A percentile compares a stretch with the other conserved stretches of the same genome.
These are phyloP conservation scores for Drepana arcuata DNA, from an alignment of 1,140 invertebrate genomes.

Conservation along the genomic window DNA sequence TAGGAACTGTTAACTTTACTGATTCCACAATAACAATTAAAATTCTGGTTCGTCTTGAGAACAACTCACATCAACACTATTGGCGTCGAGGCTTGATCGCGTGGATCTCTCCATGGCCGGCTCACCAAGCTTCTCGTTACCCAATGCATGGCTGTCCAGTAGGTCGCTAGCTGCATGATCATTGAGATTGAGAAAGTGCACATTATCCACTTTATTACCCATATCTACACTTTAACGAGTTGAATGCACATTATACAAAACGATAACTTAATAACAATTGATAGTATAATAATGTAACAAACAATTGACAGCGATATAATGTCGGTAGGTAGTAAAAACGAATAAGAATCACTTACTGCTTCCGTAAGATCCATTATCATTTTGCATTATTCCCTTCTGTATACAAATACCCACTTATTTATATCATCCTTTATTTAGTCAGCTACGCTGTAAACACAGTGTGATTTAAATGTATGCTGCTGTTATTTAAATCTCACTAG, in stretches of 20 bases:
- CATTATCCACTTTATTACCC: constrained; percentile 56
- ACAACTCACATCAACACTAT: constrained; percentile 67
- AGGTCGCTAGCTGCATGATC: constrained; percentile 60
- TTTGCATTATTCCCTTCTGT: constrained; percentile 44
- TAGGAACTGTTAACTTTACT: not conserved
- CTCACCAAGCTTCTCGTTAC: constrained; percentile 44
- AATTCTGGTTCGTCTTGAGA: too few species aligned
- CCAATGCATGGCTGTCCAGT: constrained; percentile 61
- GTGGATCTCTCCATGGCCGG: constrained; percentile 53
- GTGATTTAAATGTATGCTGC: too few species aligned
- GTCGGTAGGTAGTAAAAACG: constrained; percentile 17
- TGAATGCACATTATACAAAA: constrained; percentile 40
- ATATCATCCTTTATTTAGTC: too few species aligned
- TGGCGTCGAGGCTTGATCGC: constrained; percentile 53
- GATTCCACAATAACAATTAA: constrained; percentile 1
- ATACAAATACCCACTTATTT: too few species aligned
- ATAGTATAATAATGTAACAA: constrained; percentile 14
- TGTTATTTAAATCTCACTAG: too few species aligned
- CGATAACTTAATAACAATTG: constrained; percentile 42
- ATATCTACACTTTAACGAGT: constrained; percentile 55
- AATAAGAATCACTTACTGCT: constrained; percentile 42
- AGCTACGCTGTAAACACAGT: too few species aligned
- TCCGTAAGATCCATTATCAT: constrained; percentile 50
- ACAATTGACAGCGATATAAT: constrained; percentile 24
- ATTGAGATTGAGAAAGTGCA: constrained; percentile 46